These are phyloP conservation scores for Semaprochilodus insignis DNA, from an alignment of 2,797 vertebrate species.

Conservation along the genomic window DNA sequence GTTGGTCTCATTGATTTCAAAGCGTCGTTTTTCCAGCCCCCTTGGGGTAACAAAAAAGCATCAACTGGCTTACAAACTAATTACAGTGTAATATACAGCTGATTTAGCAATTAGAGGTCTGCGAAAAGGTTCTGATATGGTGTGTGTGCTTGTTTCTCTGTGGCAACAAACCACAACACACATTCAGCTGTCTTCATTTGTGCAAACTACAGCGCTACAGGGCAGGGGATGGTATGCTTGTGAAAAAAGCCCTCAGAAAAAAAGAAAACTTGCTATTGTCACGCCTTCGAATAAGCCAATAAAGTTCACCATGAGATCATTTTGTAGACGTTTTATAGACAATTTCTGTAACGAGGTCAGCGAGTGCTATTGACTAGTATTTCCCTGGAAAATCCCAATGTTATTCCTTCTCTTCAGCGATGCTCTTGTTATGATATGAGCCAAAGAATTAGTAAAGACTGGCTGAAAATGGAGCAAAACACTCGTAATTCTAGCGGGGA, in stretches of 20 bases:
- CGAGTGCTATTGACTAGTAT: background rate
- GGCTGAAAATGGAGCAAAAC: constrained; percentile 48
- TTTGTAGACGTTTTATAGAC: constrained; percentile 4
- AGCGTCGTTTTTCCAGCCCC: constrained; percentile 62
- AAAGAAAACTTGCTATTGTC: background rate
- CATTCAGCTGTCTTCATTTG: constrained; percentile 66
- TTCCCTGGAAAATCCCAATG: constrained; percentile 44
- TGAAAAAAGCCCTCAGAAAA: constrained; percentile 5
- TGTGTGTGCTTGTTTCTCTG: constrained; percentile 27
- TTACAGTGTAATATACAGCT: constrained; percentile 70
- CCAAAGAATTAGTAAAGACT: constrained; percentile 42
- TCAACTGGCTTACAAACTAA: constrained; percentile 76
- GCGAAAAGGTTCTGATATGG: constrained; percentile 52
- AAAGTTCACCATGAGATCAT: background rate
- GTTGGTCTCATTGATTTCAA: constrained; percentile 64
- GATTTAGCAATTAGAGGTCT: constrained; percentile 62
- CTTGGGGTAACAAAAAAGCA: constrained; percentile 60
- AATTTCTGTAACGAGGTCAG: background rate
- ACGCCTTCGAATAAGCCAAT: background rate
- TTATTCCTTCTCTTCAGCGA: constrained; percentile 55
- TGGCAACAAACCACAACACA: constrained; percentile 74
- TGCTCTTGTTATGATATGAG: constrained; percentile 57
- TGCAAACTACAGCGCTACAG: constrained; percentile 36
- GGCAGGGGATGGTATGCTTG: constrained; percentile 24
- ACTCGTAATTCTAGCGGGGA: constrained; percentile 41